phyloP scores from a whole-genome alignment of 2,113 vertebrate genomes.

The Podarcis raffonei region DNA sequence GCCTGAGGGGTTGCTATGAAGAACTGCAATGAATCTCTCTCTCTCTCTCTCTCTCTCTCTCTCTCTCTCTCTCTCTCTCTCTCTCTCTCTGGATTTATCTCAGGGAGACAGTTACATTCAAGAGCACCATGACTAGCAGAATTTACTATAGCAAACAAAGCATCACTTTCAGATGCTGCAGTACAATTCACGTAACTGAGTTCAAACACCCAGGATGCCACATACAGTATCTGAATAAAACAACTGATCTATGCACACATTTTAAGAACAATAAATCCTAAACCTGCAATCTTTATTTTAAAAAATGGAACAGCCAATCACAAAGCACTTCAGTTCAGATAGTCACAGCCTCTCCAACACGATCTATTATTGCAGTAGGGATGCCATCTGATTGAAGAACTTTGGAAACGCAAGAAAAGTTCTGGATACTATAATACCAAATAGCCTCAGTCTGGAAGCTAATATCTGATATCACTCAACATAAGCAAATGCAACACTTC shows the following conservation, averaged over 20 bases:
- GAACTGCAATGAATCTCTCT: not conserved
- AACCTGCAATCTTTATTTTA: not conserved
- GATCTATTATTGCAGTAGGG: not conserved
- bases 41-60: not conserved
- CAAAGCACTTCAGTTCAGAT: not conserved
- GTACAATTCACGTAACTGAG: not conserved
- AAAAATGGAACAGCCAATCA: too few relatives aligned
- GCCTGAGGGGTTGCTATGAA: not conserved
- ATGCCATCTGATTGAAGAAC: too few relatives aligned
- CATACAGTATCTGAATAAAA: not conserved
- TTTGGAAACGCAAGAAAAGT: not conserved
- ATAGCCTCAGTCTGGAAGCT: not conserved
- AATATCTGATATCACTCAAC: not conserved
- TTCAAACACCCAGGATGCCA: not conserved
- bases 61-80: not conserved
- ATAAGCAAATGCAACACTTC: not conserved
- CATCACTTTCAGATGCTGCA: not conserved
- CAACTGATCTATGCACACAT: not conserved
- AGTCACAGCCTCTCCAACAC: not conserved
- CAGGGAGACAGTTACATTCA: not conserved
- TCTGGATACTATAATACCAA: not conserved
- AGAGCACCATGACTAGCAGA: not conserved
- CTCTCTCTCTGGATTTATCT: not conserved
- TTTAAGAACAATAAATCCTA: not conserved
- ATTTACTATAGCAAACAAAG: not conserved